These are phyloP conservation scores for Poecilus cupreus DNA, from an alignment of 2,888 invertebrate genomes.

Conservation along the genomic window DNA sequence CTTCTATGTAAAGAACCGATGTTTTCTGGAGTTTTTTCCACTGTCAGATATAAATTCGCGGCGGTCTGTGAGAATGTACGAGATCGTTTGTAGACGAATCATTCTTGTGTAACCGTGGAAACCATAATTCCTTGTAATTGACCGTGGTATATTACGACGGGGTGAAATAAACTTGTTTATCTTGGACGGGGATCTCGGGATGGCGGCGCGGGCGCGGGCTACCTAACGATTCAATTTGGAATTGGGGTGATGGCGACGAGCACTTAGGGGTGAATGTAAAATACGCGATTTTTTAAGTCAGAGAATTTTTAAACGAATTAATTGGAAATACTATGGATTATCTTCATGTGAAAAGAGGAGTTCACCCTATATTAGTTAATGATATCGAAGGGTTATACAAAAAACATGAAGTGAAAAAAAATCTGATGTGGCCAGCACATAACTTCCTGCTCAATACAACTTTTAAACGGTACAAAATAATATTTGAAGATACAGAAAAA, in stretches of 20 bases:
- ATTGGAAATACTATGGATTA: no score
- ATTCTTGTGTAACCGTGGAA: not conserved
- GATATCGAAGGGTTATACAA: no score
- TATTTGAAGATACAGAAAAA: no score
- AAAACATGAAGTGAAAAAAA: no score
- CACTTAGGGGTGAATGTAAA: no score
- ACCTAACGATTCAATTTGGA: not conserved
- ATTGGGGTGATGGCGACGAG: not conserved
- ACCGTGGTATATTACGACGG: not conserved
- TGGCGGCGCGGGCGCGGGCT: not conserved
- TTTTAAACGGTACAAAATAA: no score
- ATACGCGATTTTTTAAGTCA: no score
- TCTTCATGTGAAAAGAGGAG: no score
- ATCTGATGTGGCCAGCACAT: no score
- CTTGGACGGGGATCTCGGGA: not conserved
- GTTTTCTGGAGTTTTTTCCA: slow-evolving; percentile 3
- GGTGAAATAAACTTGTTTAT: slow-evolving; percentile 24
- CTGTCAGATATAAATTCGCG: slow-evolving; percentile 16
- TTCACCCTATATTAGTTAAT: no score
- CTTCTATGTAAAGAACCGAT: not conserved
- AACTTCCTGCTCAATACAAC: no score
- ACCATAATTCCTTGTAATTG: slow-evolving; percentile 32
- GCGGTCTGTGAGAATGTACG: not conserved
- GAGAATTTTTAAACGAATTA: no score
- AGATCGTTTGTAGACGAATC: slow-evolving; percentile 11